These are phyloP conservation scores for Apis florea DNA, from an alignment of 1,140 invertebrate genomes.

Conservation along the genomic window DNA sequence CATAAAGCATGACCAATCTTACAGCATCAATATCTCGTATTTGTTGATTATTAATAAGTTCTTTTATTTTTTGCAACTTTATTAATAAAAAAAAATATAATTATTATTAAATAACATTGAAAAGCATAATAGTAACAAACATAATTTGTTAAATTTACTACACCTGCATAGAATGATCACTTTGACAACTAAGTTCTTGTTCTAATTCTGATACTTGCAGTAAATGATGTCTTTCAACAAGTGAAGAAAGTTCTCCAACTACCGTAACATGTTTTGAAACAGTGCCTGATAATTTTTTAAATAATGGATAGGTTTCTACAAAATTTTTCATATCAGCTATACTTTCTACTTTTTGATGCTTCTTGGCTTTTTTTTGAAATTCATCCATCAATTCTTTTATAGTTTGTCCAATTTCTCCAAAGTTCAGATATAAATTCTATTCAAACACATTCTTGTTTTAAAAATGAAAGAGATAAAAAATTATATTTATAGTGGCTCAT, in stretches of 20 bases:
- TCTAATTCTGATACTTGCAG: constrained; percentile 97
- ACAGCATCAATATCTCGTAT: constrained; percentile 90
- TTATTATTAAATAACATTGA: background rate
- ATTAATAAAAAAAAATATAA: constrained; percentile 49
- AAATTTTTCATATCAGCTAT: constrained; percentile 99
- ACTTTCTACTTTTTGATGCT: constrained; percentile 98
- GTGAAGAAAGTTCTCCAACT: constrained; percentile 94
- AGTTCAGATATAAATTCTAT: constrained; percentile 97
- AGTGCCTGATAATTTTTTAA: constrained; percentile 99
- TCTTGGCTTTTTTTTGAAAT: constrained; percentile 97
- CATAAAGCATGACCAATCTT: constrained; percentile 95
- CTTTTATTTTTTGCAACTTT: constrained; percentile 84
- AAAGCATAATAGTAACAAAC: background rate
- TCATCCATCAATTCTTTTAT: constrained; percentile 99
- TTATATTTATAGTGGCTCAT: constrained; percentile 15
- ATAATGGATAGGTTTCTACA: constrained; percentile 98
- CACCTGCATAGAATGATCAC: constrained; percentile 93
- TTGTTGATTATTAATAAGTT: constrained; percentile 85
- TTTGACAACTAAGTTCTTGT: constrained; percentile 96
- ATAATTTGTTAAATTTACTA: constrained; percentile 1
- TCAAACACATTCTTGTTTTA: constrained; percentile 61
- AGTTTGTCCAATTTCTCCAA: constrained; percentile 98
- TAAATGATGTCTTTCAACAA: constrained; percentile 89
- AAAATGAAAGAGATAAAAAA: background rate
- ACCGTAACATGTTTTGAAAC: constrained; percentile 98